Evolutionary conservation across 2,113 vertebrate species (phyloP).

Genomic region (Hippocampus abdominalis): DNA sequence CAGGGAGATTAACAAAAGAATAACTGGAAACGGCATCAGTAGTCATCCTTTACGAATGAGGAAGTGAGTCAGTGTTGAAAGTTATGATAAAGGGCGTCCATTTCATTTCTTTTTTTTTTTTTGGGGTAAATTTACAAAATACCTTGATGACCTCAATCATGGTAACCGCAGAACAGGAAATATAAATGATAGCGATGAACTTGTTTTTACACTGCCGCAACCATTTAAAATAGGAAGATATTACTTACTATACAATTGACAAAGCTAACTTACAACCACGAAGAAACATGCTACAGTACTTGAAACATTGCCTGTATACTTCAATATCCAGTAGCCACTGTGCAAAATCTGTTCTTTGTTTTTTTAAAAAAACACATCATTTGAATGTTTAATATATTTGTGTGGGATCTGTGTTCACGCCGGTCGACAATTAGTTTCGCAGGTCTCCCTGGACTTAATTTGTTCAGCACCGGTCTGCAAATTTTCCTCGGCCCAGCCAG

Average conservation of each 20-base stretch:
- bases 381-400: background rate
- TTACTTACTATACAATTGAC: too few species aligned
- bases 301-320: background rate
- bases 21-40: conserved; percentile 96
- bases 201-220: too few species aligned
- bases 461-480: conserved; percentile 22
- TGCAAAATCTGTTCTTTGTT: conserved; percentile 8
- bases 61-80: background rate
- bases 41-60: conserved; percentile 57
- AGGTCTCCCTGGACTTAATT: conserved; percentile 56
- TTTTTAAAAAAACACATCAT: background rate
- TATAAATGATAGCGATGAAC: background rate
- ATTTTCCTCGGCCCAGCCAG: conserved; percentile 32
- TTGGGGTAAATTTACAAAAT: background rate
- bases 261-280: too few species aligned
- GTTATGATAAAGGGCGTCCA: background rate
- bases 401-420: conserved; percentile 1
- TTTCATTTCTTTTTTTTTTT: too few species aligned
- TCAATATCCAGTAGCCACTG: conserved; percentile 29
- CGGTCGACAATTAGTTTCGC: conserved; percentile 39
- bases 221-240: too few species aligned
- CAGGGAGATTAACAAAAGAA: conserved; percentile 79
- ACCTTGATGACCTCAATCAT: background rate
- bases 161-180: background rate
- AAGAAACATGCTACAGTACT: too few species aligned